phyloP scores from a whole-genome alignment of 1,140 invertebrate genomes.

The Acromyrmex heyeri region DNA sequence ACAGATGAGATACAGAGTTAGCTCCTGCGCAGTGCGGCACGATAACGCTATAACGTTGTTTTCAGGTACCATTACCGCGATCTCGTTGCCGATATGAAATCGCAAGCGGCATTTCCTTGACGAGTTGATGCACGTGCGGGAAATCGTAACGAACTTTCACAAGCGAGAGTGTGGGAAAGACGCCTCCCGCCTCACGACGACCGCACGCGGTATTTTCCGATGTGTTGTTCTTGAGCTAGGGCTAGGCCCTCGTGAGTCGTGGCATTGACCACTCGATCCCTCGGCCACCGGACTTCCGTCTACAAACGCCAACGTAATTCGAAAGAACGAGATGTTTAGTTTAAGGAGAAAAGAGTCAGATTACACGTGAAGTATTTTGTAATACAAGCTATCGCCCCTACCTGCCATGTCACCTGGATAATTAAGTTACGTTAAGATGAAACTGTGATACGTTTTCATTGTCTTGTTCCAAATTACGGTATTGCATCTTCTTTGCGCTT shows the following conservation, averaged over 20 bases:
- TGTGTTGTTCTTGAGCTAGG: conserved; percentile 75
- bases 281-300: conserved; percentile 80
- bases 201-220: background rate
- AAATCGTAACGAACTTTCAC: conserved; percentile 56
- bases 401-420: background rate
- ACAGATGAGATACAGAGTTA: background rate
- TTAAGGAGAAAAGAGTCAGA: conserved; percentile 29
- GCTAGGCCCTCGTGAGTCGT: background rate
- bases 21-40: background rate
- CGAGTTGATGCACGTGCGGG: conserved; percentile 45
- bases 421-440: conserved; percentile 22
- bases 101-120: conserved; percentile 34
- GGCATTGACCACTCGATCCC: conserved; percentile 79
- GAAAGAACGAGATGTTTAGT: conserved; percentile 53
- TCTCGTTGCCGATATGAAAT: conserved; percentile 26
- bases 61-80: conserved; percentile 2
- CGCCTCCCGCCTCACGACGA: background rate
- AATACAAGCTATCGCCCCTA: background rate
- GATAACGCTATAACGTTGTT: conserved; percentile 7
- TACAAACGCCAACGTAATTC: conserved; percentile 69
- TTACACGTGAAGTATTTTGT: conserved; percentile 51
- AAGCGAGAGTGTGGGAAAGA: conserved; percentile 49
- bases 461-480: background rate
- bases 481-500: background rate
- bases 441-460: conserved; percentile 9